Percentiles rank a stretch among this genome's conserved stretches.
These are phyloP conservation scores for Hypselothyrea guttata DNA, from an alignment of 2,888 invertebrate species.

Conservation along the genomic window DNA sequence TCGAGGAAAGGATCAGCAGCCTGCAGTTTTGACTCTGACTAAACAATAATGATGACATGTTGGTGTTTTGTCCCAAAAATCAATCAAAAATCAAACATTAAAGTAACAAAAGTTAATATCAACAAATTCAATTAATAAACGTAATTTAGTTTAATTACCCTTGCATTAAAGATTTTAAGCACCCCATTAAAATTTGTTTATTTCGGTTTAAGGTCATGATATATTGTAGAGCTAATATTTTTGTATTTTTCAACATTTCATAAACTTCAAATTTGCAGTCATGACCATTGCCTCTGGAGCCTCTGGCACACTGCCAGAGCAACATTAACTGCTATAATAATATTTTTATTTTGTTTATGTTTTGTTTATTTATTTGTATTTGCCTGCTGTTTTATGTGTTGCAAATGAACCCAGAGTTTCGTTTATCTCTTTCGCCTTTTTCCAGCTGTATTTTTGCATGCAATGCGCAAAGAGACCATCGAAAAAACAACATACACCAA, in stretches of 20 bases:
- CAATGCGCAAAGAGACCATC: slow-evolving; percentile 17
- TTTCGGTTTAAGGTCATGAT: no score
- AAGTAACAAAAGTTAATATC: no score
- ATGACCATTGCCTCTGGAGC: slow-evolving; percentile 3
- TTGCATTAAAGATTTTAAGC: no score
- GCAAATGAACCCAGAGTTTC: slow-evolving; percentile 39
- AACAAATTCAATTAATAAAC: no score
- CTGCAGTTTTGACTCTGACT: no score
- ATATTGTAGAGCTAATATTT: slow-evolving; percentile 1
- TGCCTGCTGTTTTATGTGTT: slow-evolving; percentile 23
- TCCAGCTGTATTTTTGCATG: slow-evolving; percentile 16
- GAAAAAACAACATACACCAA: slow-evolving; percentile 16
- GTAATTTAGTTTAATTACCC: no score
- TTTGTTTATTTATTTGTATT: slow-evolving; percentile 24
- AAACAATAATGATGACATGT: no score
- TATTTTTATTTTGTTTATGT: slow-evolving; percentile 5
- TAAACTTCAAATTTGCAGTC: slow-evolving; percentile 1
- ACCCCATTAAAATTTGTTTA: no score
- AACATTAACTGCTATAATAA: slow-evolving; percentile 33
- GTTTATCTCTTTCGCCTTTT: slow-evolving; percentile 20
- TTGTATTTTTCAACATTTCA: slow-evolving; percentile 1
- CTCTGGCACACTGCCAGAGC: slow-evolving; percentile 4
- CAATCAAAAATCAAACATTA: no score
- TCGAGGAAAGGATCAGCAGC: no score
- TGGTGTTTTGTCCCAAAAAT: no score